These are phyloP conservation scores for Callipepla squamata DNA, from an alignment of 2,113 vertebrate species.

Conservation along the genomic window DNA sequence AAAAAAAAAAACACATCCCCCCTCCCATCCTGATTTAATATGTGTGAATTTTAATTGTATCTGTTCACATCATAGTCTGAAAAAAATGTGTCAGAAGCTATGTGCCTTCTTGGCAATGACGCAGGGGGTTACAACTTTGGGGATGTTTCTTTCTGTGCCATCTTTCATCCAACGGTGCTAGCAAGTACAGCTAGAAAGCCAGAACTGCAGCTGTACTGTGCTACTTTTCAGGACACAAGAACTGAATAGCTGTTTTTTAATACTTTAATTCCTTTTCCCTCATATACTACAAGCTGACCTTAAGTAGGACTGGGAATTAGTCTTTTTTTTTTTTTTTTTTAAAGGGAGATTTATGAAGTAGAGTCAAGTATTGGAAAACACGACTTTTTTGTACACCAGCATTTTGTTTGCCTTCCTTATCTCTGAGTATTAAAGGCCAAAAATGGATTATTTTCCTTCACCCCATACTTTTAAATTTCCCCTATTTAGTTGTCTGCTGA, in stretches of 20 bases:
- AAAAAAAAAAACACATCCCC: not conserved
- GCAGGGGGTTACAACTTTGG: not conserved
- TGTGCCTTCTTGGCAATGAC: not conserved
- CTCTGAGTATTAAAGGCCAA: conserved; percentile 33
- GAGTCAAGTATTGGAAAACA: not conserved
- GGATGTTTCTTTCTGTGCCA: not conserved
- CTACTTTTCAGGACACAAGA: not conserved
- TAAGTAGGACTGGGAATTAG: not conserved
- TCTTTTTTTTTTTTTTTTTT: not conserved
- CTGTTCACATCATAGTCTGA: not conserved
- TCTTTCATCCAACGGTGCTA: not conserved
- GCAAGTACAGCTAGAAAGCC: not conserved
- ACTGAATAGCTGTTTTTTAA: not conserved
- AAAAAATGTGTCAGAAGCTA: not conserved
- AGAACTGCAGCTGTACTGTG: not conserved
- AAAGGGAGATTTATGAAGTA: not conserved
- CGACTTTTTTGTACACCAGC: not conserved
- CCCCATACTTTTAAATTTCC: not conserved
- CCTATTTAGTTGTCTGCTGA: not conserved
- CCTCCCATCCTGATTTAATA: not conserved
- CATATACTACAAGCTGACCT: not conserved
- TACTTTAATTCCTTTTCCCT: not conserved
- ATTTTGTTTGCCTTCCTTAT: conserved; percentile 38
- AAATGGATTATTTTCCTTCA: conserved; percentile 4
- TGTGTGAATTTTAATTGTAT: not conserved